Evolutionary conservation across 2,113 vertebrate species (phyloP), one percentile per base, ranked within the genome.

Genomic region (Catharus minimus): DNA sequence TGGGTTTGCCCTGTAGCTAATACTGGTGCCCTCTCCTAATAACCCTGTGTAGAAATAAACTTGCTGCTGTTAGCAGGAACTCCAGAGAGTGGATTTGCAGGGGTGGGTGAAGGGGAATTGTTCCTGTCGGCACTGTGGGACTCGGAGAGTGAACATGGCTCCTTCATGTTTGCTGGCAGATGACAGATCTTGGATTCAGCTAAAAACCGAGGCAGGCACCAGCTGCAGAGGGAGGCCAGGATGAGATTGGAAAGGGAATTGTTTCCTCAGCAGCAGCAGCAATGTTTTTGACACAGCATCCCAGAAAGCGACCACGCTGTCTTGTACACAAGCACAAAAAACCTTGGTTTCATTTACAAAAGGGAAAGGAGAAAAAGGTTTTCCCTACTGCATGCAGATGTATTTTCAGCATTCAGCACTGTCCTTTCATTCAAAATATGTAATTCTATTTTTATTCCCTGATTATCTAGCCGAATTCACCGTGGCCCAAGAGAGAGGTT

Each of bases 381-480:
- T 69, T 82, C 43, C 89, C 39, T 55, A 7, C 39, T 55, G 69
- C 78, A 74, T 23, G 55, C 66, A 76, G 66, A 58, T 69, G 52
- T 1, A 15, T 33, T 78, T 84, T 61, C 55, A 85, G 66, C 77
- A n/a, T 64, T 90, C 66, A 86, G 92, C 57, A 61, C 15, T 72
- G 64, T 56, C 53, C 74, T 49, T 80, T 44, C 58, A 61, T 72
- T 90, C 64, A 67, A 89, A 89, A 76, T 33, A 84, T 5, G 30
- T 28, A 82, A 57, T 79, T 79, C 90, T 93, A 85, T 95, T 89
- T 92, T 84, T 93, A 82, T 87, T 92, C 60, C 52, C 47, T 38
- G 67, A 66, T 76, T 94, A 87, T 44, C 62, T 73, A 52, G 66
- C 89, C 73, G 77, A 85, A 92, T 82, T 89, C 60, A 60, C 32